Conservation (phyloP, 2,797 vertebrate genomes). For the Melanitta fusca region DNA sequence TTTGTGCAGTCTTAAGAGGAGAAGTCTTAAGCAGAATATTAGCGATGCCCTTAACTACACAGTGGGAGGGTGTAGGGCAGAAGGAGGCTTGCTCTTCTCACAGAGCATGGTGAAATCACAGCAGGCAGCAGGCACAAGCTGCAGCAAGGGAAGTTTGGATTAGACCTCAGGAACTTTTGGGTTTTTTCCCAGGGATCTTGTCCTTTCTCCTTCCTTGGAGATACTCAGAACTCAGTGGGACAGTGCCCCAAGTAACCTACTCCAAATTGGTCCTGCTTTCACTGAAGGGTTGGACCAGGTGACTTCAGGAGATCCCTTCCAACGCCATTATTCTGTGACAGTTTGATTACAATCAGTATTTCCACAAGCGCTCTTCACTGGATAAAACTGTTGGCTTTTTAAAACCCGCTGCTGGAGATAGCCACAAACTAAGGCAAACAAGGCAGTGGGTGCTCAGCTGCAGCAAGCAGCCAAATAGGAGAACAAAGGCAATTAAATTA, state of each 20-base stretch:
- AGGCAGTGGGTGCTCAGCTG: background rate
- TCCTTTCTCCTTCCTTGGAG: background rate
- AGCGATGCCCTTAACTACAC: background rate
- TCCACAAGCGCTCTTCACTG: background rate
- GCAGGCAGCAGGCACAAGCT: background rate
- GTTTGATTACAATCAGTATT: background rate
- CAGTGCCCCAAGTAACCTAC: background rate
- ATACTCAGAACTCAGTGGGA: background rate
- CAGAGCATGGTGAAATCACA: background rate
- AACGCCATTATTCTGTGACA: background rate
- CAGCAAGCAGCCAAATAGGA: background rate
- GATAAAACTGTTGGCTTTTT: background rate
- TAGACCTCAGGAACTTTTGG: background rate
- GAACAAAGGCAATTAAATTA: background rate
- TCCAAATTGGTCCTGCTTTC: background rate
- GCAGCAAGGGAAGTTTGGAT: background rate
- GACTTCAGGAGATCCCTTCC: background rate
- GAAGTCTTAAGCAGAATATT: background rate
- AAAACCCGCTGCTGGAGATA: background rate
- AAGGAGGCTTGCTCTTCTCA: background rate
- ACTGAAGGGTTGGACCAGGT: background rate
- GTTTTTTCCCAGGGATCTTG: background rate
- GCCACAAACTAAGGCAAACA: background rate
- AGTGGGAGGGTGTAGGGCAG: background rate
- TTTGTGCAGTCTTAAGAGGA: background rate